Base-by-base conservation (phyloP, 92 coral and sea anemone genomes). In the Phymanthus crucifer region DNA sequence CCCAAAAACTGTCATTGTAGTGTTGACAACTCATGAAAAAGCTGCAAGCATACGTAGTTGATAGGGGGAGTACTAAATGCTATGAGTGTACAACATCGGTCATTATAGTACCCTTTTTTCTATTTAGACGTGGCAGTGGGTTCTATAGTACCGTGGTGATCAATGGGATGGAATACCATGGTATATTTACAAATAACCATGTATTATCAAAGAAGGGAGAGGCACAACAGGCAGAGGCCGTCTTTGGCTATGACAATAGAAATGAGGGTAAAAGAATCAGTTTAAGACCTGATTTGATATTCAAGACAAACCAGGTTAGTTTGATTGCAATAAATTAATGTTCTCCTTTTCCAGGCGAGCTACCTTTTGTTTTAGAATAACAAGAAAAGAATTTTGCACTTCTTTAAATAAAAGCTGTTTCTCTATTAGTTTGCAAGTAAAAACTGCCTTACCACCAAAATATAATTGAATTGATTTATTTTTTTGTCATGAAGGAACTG, bases 131-230 rank as follows among this genome's bases (percentile, higher is more conserved):
- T 75, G 93, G 98, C 17, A 93, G 84, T 65, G 98, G 97, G 21
- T 95, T 95, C 70, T 90, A 88, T 83, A 86, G 94, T 3, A 82
- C 73, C 37, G 89, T 91, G 14, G 37, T 87, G 74, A 75, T 84
- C 35, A 85, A 83, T 1, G 34, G 29, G 8, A 57, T 23, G 0
- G 84, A 67, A 5, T 75, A 70, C 61, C 70, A 73, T 33, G 97
- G 98, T 1, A 89, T 95, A n/a, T 91, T 95, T 35, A 95, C 98
- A 1, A 93, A 93, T 78, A 81, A 95, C 84, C 98, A 95, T 90
- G 98, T 95, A 66, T 57, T 95, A 66, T 72, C 84, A 12, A 75
- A 89, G 32, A 47, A 19, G 24, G 68, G 27, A 2, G 97, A 95
- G 47, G 97, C 97, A 18, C 45, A 67, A 12, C 57, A 40, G 24